Conservation (phyloP, 2,888 invertebrate genomes). For the Drosophila ustulata region DNA sequence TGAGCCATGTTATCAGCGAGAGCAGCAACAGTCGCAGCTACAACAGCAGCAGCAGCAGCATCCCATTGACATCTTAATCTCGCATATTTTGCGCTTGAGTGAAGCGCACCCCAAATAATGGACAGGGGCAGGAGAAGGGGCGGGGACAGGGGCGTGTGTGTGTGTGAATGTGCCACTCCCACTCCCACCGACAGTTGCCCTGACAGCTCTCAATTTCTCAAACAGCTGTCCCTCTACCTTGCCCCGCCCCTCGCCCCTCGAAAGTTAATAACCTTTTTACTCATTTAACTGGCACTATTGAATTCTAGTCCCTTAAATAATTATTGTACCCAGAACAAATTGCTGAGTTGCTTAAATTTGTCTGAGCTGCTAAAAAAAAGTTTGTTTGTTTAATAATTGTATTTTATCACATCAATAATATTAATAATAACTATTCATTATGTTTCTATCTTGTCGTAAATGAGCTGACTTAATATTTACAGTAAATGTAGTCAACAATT, state of each 20-base stretch:
- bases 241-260: neutral
- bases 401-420: too few relatives aligned
- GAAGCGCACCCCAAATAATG: conserved; percentile 46
- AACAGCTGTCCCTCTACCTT: conserved; percentile 42
- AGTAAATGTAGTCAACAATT: too few relatives aligned
- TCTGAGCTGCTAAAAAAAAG: neutral
- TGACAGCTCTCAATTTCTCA: conserved; percentile 79
- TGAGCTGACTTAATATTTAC: too few relatives aligned
- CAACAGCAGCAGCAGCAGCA: conserved; percentile 44
- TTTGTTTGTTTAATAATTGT: neutral
- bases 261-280: conserved; percentile 51
- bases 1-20: conserved; percentile 66
- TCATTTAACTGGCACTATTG: conserved; percentile 33
- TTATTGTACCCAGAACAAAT: neutral
- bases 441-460: too few relatives aligned
- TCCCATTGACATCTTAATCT: conserved; percentile 83
- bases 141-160: conserved; percentile 5
- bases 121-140: conserved; percentile 8
- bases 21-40: conserved; percentile 28
- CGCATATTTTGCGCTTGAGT: conserved; percentile 80
- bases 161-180: conserved; percentile 47
- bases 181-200: conserved; percentile 63
- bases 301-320: conserved; percentile 30
- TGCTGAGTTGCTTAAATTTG: neutral
- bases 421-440: neutral